Evolutionary conservation across 2,797 vertebrate species (phyloP), one percentile per base, ranked within the genome.

Genomic region (Pampus argenteus): DNA sequence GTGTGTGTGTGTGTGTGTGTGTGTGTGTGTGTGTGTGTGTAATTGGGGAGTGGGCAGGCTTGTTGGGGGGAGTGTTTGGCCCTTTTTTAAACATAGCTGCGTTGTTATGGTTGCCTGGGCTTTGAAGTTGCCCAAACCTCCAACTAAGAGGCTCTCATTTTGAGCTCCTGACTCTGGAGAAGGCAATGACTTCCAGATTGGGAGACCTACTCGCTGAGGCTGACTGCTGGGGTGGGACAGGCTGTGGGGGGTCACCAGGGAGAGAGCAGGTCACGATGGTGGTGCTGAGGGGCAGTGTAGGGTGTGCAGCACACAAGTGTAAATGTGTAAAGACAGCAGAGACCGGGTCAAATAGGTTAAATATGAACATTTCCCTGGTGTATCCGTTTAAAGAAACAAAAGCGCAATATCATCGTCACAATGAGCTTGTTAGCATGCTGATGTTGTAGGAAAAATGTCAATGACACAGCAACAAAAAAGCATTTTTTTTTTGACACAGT

Each of bases 101-200:
- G 89, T 93, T 94, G 92, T 95, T 94, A 94, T 94, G 92, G 93
- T 93, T 93, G 89, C 86, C 77, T 48, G 23, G n/a, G 68, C 93
- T 95, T 95, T 95, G 93, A 95, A 91, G 94, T 94, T 74, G 69
- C 87, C 89, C 86, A 92, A 94, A 93, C 93, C 91, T 93, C 92
- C 88, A 91, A 89, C 89, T 94, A 91, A 90, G 90, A 93, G 92
- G 90, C 85, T 89, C 87, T 94, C 88, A 93, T 95, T 94, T 93
- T 89, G 85, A 78, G 86, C 88, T 92, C 90, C 87, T 86, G 86
- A 89, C 89, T 91, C 85, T 69, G 84, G 83, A 90, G 88, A 89
- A 85, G 86, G 68, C 85, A 94, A 95, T 95, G 85, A 92, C 86
- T 95, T 95, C 94, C 93, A 95, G 94, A 95, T 94, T 94, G 89